A percentile compares a stretch with the other conserved stretches of the same genome.
These are phyloP conservation scores for Globodera ellingtonae DNA, from an alignment of 1,140 invertebrate species.

Conservation along the genomic window DNA sequence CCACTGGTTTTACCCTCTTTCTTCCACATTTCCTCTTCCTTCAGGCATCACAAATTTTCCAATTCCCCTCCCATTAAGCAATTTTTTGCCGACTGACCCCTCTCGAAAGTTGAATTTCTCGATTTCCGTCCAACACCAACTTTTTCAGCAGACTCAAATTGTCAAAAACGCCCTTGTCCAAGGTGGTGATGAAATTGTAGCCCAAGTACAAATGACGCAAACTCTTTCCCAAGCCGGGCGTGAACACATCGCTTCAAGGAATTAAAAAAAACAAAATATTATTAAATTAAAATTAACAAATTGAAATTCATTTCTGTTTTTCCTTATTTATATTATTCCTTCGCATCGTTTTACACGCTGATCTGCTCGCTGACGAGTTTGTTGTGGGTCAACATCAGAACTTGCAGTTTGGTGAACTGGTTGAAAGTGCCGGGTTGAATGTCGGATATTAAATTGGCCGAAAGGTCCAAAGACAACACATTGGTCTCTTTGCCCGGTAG, in stretches of 20 bases:
- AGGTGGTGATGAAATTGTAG: conserved; percentile 23
- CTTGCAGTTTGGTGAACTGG: conserved; percentile 27
- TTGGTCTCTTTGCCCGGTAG: conserved; percentile 27
- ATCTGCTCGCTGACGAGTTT: conserved; percentile 22
- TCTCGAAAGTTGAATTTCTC: conserved; percentile 10
- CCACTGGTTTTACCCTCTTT: too few relatives aligned
- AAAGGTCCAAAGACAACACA: conserved; percentile 26
- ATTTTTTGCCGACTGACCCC: background rate
- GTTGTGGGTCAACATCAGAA: conserved; percentile 33
- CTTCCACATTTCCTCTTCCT: too few relatives aligned
- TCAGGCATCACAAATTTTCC: too few relatives aligned
- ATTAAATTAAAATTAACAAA: background rate
- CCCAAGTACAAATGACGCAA: conserved; percentile 32
- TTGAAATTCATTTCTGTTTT: background rate
- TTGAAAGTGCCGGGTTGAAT: conserved; percentile 24
- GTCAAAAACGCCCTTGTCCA: conserved; percentile 33
- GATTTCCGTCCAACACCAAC: conserved; percentile 33
- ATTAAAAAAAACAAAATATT: conserved; percentile 5
- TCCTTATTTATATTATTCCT: background rate
- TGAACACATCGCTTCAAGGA: conserved; percentile 25
- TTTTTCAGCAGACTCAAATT: conserved; percentile 26
- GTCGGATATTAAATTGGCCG: conserved; percentile 23
- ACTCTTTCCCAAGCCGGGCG: background rate
- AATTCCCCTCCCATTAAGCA: too few relatives aligned
- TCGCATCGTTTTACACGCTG: conserved; percentile 18